These are phyloP conservation scores for Lepidocyrtoides sp. DNA, from an alignment of 2,888 invertebrate species.

Conservation along the genomic window DNA sequence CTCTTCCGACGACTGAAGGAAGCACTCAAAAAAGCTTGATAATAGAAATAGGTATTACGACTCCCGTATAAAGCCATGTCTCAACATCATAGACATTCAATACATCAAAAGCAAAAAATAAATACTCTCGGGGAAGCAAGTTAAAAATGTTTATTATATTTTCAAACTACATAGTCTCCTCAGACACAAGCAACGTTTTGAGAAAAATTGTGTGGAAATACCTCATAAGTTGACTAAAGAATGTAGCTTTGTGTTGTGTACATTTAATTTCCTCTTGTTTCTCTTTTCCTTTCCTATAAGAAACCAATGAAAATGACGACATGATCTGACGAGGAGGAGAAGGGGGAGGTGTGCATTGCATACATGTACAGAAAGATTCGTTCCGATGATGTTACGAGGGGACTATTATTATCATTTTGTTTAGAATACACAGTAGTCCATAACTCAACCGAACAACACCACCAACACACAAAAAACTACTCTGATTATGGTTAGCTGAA, in stretches of 20 bases:
- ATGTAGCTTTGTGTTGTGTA: too few species aligned
- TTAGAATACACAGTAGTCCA: not conserved
- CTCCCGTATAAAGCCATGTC: too few species aligned
- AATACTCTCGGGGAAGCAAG: too few species aligned
- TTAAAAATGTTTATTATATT: too few species aligned
- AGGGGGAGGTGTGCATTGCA: not conserved
- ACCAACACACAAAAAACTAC: not conserved
- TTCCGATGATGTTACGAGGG: not conserved
- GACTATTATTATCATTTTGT: conserved; percentile 33
- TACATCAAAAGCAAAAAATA: too few species aligned
- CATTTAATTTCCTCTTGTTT: not conserved
- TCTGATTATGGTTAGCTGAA: not conserved
- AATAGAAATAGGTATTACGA: not conserved
- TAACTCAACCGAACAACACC: not conserved
- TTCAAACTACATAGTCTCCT: not conserved
- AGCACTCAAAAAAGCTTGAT: not conserved
- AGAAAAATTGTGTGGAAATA: not conserved
- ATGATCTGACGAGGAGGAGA: conserved; percentile 2
- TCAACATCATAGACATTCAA: too few species aligned
- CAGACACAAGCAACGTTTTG: not conserved
- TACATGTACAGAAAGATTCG: too few species aligned
- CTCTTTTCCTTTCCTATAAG: too few species aligned
- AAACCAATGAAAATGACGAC: conserved; percentile 26
- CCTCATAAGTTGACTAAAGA: not conserved
- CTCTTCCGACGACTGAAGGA: too few species aligned